phyloP scores from a whole-genome alignment of 2,888 invertebrate genomes.

The Griposia aprilina region DNA sequence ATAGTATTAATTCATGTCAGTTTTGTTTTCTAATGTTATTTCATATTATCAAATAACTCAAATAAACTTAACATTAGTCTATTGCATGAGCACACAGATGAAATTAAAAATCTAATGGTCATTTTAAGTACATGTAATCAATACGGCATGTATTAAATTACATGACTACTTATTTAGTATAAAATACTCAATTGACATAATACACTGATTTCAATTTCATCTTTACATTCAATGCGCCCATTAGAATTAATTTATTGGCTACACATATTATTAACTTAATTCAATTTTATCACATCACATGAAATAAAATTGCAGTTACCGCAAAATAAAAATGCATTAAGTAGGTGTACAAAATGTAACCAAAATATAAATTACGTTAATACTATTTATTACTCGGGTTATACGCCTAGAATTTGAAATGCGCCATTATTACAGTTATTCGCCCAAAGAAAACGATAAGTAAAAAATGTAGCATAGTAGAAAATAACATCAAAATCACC shows the following conservation, averaged over 20 bases:
- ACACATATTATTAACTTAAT: slow-evolving; percentile 58
- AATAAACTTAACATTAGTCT: slow-evolving; percentile 45
- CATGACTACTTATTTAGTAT: not conserved
- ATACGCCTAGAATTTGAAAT: slow-evolving; percentile 60
- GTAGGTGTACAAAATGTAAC: slow-evolving; percentile 65
- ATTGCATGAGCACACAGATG: slow-evolving; percentile 56
- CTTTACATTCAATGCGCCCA: slow-evolving; percentile 55
- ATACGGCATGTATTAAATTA: not conserved
- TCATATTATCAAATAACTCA: slow-evolving; percentile 51
- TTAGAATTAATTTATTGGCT: slow-evolving; percentile 63
- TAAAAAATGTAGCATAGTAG: slow-evolving; percentile 65
- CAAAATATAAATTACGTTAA: slow-evolving; percentile 65
- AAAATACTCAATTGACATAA: slow-evolving; percentile 5
- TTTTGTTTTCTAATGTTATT: slow-evolving; percentile 48
- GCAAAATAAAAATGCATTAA: slow-evolving; percentile 68
- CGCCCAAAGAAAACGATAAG: slow-evolving; percentile 53
- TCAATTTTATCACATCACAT: slow-evolving; percentile 69
- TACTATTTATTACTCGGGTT: slow-evolving; percentile 67
- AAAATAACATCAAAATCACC: slow-evolving; percentile 70
- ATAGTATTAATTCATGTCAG: slow-evolving; percentile 40
- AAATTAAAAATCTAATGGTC: slow-evolving; percentile 42
- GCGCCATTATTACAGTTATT: slow-evolving; percentile 64
- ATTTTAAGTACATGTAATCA: slow-evolving; percentile 19
- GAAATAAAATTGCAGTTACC: slow-evolving; percentile 68
- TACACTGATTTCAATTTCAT: slow-evolving; percentile 48